phyloP scores from a whole-genome alignment of 1,140 invertebrate genomes.

The Drosophila kohkoa region DNA sequence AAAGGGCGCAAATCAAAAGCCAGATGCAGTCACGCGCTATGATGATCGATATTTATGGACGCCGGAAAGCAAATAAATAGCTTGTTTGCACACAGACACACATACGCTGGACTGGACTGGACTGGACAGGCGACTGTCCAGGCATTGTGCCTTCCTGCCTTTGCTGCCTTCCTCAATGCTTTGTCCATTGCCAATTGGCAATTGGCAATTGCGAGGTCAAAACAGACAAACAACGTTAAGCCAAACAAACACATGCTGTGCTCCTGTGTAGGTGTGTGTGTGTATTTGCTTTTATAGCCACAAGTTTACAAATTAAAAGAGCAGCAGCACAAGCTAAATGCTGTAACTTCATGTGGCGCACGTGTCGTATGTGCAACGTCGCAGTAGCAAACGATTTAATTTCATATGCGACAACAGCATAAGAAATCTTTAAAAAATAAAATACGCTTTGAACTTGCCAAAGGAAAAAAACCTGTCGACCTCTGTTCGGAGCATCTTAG shows the following conservation, averaged over 20 bases:
- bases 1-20: conserved; percentile 50
- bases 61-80: conserved; percentile 68
- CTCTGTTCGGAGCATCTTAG: background rate
- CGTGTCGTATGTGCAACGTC: conserved; percentile 60
- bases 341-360: conserved; percentile 19
- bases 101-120: conserved; percentile 5
- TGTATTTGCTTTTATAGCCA: conserved; percentile 11
- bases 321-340: conserved; percentile 25
- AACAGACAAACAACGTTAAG: conserved; percentile 30
- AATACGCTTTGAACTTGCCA: conserved; percentile 59
- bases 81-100: conserved; percentile 21
- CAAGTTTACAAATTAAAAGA: conserved; percentile 62
- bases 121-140: conserved; percentile 32
- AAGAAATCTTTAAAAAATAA: conserved; percentile 44
- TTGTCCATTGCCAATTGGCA: conserved; percentile 24
- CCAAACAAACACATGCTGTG: conserved; percentile 35
- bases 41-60: conserved; percentile 76
- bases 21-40: conserved; percentile 60
- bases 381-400: conserved; percentile 48
- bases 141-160: conserved; percentile 17
- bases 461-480: conserved; percentile 1
- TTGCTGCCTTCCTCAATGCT: conserved; percentile 26
- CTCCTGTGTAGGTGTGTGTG: background rate
- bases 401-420: conserved; percentile 59
- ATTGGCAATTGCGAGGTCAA: conserved; percentile 8